These are phyloP conservation scores for Catostylus mosaicus DNA, from an alignment of 30 jellyfish, hydroid and myxozoan species.

Conservation along the genomic window DNA sequence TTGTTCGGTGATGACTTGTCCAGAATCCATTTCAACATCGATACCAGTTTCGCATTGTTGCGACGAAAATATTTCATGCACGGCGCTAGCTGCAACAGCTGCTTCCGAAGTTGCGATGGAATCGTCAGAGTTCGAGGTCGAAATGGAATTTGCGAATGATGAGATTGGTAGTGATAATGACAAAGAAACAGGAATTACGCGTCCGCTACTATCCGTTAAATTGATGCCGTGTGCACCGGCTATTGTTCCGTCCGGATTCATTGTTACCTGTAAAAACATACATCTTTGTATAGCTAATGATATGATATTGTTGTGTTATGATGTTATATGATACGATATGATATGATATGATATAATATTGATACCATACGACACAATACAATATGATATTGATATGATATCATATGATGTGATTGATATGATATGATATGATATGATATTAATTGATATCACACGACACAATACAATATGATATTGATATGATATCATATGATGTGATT, in stretches of 20 bases:
- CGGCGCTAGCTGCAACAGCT: slow-evolving; percentile 80
- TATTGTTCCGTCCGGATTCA: slow-evolving; percentile 98
- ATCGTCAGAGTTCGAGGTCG: slow-evolving; percentile 48
- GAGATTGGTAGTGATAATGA: slow-evolving; percentile 86
- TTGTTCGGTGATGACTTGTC: slow-evolving; percentile 60
- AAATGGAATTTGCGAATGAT: slow-evolving; percentile 61
- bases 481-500: too few species aligned
- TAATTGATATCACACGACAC: too few species aligned
- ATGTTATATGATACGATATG: too few species aligned
- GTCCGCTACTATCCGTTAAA: slow-evolving; percentile 91
- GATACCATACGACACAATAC: too few species aligned
- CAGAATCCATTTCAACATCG: slow-evolving; percentile 39
- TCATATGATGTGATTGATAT: too few species aligned
- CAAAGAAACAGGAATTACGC: slow-evolving; percentile 89
- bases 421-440: too few species aligned
- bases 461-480: too few species aligned
- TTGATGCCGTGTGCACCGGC: slow-evolving; percentile 99
- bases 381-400: too few species aligned
- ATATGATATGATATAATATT: too few species aligned
- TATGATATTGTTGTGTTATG: too few species aligned
- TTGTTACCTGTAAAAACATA: slow-evolving; percentile 97
- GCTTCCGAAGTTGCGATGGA: slow-evolving; percentile 70
- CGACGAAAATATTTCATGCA: slow-evolving; percentile 49
- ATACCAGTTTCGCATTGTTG: slow-evolving; percentile 31
- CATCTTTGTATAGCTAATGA: too few species aligned